Percentiles rank a stretch among this genome's conserved stretches.
phyloP scores from a whole-genome alignment of 2,113 vertebrate species.

The Potamarius usumacintae region DNA sequence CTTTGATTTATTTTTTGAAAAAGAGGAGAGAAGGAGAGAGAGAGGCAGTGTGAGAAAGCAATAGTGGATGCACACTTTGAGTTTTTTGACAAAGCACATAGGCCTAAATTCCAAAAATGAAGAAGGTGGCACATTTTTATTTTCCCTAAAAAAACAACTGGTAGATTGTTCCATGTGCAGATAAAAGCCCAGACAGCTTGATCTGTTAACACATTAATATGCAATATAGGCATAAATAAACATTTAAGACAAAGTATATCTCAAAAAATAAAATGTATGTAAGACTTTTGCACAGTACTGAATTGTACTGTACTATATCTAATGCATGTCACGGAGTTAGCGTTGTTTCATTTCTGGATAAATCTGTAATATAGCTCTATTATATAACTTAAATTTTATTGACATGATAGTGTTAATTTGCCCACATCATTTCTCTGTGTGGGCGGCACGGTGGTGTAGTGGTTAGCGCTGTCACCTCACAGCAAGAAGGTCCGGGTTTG shows the following conservation, averaged over 20 bases:
- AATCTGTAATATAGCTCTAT: neutral
- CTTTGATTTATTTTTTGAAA: slow-evolving; percentile 85
- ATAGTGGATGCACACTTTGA: slow-evolving; percentile 37
- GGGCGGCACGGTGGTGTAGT: no score
- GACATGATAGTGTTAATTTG: neutral
- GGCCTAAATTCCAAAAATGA: neutral
- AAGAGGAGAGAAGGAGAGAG: slow-evolving; percentile 49
- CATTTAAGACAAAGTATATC: neutral
- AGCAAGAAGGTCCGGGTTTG: no score
- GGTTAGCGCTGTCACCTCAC: no score
- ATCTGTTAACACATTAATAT: neutral
- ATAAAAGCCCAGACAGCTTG: neutral
- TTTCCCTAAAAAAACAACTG: neutral
- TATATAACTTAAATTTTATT: neutral
- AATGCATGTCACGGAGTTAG: neutral
- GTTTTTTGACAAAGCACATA: slow-evolving; percentile 2
- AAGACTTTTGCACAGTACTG: neutral
- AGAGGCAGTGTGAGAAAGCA: slow-evolving; percentile 13
- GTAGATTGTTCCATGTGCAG: neutral
- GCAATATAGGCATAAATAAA: neutral
- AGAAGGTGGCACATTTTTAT: neutral
- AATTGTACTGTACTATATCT: neutral
- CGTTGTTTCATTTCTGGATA: neutral
- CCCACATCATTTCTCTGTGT: no score
- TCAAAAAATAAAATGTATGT: neutral